Evolutionary conservation across 2,888 invertebrate species (phyloP), one percentile per base, ranked within the genome.

Genomic region (Lycophotia porphyrea): DNA sequence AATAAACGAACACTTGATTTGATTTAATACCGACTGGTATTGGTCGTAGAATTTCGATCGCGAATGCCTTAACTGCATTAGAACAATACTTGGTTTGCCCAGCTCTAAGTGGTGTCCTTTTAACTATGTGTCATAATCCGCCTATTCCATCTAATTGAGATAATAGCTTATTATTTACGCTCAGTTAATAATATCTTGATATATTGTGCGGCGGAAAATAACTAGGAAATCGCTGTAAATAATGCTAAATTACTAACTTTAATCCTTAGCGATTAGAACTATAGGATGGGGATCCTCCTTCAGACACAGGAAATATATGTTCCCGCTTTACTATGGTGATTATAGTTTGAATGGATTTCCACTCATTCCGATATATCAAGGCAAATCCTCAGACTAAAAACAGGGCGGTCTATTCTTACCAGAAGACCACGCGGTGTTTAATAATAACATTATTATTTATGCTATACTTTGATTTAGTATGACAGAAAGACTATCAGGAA

Each of bases 11-110:
- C 81, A 81, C 80, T 74, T 80, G 80, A 74, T 87, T 88, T 84
- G 84, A 86, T 87, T 88, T 89, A 87, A 85, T 88, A 80, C 80
- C 68, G 78, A 82, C 74, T 65, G 58, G 89, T 88, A 87, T 89
- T 87, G 88, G 85, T 87, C 87, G 86, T 88, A 88, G 84, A 91
- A 90, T 91, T 88, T 87, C 88, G 87, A 88, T 87, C 86, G 84
- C 82, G 80, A 82, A 85, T 86, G 84, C 85, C 84, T 86, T 84
- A 78, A 83, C 75, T 73, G 66, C 49, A 78, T 82, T 84, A 80
- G 84, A 89, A 77, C 89, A 88, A 88, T 89, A 88, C 87, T 75
- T 68, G 70, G 88, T 77, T 79, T 91, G 91, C 89, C 87, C 84
- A 83, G 70, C 83, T 76, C 74, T 85, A 42, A 82, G 77, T 76